Evolutionary conservation across 2,888 invertebrate species (phyloP).

Genomic region (Cantharis rufa): DNA sequence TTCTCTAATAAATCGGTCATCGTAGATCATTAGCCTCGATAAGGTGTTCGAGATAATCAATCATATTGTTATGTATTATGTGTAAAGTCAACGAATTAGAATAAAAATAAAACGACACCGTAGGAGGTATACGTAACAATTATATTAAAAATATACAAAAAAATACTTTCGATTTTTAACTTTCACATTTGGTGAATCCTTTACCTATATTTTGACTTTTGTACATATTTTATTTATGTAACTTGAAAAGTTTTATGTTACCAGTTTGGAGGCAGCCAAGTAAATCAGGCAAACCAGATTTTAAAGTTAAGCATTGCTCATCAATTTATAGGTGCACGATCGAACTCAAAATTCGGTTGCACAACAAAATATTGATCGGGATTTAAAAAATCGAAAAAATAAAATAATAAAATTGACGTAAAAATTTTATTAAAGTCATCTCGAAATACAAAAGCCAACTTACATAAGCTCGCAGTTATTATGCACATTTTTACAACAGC

Average conservation of each 20-base stretch:
- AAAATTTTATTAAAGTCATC: background rate
- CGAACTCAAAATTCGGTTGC: background rate
- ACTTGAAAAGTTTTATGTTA: background rate
- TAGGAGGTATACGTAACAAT: conserved; percentile 18
- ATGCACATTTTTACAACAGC: background rate
- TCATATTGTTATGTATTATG: background rate
- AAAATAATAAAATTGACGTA: background rate
- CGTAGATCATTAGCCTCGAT: background rate
- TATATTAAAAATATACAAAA: conserved; percentile 2
- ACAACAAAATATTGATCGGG: background rate
- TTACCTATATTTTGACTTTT: conserved; percentile 7
- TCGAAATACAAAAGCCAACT: background rate
- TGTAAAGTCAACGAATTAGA: background rate
- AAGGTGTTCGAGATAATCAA: background rate
- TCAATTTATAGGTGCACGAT: background rate
- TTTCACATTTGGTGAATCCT: conserved; percentile 15
- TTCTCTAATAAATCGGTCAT: background rate
- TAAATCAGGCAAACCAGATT: background rate
- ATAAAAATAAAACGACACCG: conserved; percentile 7
- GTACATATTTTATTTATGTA: background rate
- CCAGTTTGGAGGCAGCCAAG: background rate
- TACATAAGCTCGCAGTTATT: background rate
- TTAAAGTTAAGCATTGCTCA: background rate
- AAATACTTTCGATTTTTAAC: conserved; percentile 16
- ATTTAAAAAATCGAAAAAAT: background rate